Evolutionary conservation across 2,113 vertebrate genomes (phyloP).

Genomic region (Anser brachyrhynchus): DNA sequence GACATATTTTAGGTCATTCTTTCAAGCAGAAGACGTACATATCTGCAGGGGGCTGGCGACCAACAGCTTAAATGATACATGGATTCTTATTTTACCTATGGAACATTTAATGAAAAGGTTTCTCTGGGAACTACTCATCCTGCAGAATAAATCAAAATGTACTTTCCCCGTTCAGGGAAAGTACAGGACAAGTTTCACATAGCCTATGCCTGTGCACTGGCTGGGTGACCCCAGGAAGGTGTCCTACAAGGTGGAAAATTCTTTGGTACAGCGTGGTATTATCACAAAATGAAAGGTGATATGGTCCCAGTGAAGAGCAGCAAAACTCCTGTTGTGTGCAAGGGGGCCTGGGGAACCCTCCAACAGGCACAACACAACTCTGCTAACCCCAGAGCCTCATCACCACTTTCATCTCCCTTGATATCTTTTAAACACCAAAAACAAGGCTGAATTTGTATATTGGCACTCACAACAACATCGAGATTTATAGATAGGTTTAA

Average conservation of each 20-base stretch:
- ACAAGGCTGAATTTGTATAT: background rate
- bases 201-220: background rate
- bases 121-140: background rate
- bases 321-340: background rate
- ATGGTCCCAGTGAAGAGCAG: background rate
- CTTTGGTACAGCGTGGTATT: background rate
- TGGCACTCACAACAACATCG: background rate
- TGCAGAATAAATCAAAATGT: background rate
- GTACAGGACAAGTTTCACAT: accelerated
- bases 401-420: background rate
- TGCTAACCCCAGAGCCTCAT: background rate
- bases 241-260: accelerated
- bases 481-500: background rate
- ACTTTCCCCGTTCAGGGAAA: background rate
- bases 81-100: background rate
- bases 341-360: background rate
- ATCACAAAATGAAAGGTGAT: background rate
- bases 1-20: background rate
- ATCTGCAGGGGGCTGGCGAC: background rate
- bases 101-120: background rate
- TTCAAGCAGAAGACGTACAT: background rate
- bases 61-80: background rate
- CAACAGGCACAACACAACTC: background rate
- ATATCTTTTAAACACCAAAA: background rate
- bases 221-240: background rate